These are phyloP conservation scores for Ptilodon capucinus DNA, from an alignment of 2,888 invertebrate genomes.

Conservation along the genomic window DNA sequence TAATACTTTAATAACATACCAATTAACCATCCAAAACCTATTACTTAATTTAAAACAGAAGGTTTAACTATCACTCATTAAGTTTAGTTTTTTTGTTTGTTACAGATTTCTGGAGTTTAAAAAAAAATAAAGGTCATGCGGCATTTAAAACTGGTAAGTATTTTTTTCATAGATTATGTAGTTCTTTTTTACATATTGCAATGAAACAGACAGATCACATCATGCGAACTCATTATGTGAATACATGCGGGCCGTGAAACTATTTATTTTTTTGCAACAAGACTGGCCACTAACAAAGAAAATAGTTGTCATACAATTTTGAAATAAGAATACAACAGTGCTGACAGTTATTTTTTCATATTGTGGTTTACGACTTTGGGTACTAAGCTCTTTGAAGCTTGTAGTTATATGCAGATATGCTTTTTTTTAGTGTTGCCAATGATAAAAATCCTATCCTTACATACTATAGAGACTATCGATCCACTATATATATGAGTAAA, in stretches of 20 bases:
- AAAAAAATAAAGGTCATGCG: background rate
- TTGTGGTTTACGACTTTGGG: background rate
- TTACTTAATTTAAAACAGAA: no score
- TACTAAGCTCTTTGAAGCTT: no score
- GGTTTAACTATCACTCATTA: background rate
- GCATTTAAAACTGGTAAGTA: constrained; percentile 13
- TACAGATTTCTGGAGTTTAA: constrained; percentile 31
- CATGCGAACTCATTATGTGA: constrained; percentile 30
- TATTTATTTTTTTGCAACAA: constrained; percentile 42
- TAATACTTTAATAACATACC: constrained; percentile 1
- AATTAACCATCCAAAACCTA: background rate
- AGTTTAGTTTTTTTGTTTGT: constrained; percentile 28
- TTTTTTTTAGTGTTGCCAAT: no score
- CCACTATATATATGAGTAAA: no score
- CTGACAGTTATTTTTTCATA: constrained; percentile 13
- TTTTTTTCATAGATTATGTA: background rate
- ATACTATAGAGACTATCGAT: no score
- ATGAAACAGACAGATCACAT: constrained; percentile 24
- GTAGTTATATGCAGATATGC: no score
- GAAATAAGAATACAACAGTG: constrained; percentile 38
- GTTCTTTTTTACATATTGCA: background rate
- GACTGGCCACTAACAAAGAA: constrained; percentile 35
- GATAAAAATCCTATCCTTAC: no score
- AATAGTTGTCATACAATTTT: constrained; percentile 33
- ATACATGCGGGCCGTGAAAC: constrained; percentile 39